phyloP scores from a whole-genome alignment of 2,797 vertebrate species.

The Anableps anableps region DNA sequence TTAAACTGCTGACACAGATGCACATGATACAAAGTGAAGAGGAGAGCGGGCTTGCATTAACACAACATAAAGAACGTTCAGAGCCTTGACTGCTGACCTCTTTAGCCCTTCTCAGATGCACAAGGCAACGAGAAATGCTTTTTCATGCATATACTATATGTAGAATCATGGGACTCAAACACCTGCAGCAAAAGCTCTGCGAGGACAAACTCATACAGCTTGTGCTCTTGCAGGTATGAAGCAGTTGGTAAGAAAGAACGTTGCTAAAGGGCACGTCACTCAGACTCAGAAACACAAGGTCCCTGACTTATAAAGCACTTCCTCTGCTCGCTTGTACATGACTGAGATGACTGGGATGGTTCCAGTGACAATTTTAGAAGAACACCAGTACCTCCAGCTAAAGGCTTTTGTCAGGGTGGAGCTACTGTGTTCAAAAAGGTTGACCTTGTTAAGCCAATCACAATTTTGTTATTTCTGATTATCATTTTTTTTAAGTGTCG shows the following conservation, averaged over 20 bases:
- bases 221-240: slow-evolving; percentile 16
- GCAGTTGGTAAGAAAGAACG: slow-evolving; percentile 16
- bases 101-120: not conserved
- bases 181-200: slow-evolving; percentile 4
- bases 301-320: slow-evolving; percentile 7
- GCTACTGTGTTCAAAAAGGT: not conserved
- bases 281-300: slow-evolving; percentile 10
- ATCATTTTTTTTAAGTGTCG: not conserved
- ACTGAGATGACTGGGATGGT: slow-evolving; percentile 6
- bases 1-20: slow-evolving; percentile 35
- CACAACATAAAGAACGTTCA: not conserved
- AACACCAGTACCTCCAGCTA: slow-evolving; percentile 23
- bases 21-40: slow-evolving; percentile 1
- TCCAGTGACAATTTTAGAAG: slow-evolving; percentile 44
- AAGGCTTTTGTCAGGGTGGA: slow-evolving; percentile 16
- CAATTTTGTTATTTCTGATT: not conserved
- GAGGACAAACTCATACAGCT: not conserved
- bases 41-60: not conserved
- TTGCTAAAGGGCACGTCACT: slow-evolving; percentile 55
- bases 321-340: slow-evolving; percentile 1
- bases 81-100: slow-evolving; percentile 33
- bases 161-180: slow-evolving; percentile 19
- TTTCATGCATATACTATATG: not conserved
- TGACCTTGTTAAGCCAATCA: not conserved
- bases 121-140: not conserved